Evolutionary conservation across 2,888 invertebrate genomes (phyloP).

Genomic region (Carcina quercana): DNA sequence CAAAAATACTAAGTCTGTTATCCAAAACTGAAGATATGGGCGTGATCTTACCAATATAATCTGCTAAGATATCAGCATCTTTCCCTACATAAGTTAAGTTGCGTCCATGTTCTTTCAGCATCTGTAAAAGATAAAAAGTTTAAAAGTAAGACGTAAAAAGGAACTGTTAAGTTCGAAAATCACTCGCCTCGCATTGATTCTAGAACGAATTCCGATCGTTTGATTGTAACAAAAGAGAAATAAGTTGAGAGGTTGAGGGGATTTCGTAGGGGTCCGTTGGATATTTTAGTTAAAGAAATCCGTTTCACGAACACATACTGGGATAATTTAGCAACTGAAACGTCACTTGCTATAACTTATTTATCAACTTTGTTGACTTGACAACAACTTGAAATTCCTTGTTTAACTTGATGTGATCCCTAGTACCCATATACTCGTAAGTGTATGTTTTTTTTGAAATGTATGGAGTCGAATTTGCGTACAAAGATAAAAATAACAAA

Average conservation of each 20-base stretch:
- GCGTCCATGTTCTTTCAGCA: slow-evolving; percentile 48
- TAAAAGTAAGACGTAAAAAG: background rate
- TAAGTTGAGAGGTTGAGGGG: slow-evolving; percentile 5
- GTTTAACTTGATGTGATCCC: too few species aligned
- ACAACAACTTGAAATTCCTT: too few species aligned
- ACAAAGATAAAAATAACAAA: too few species aligned
- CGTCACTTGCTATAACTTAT: too few species aligned
- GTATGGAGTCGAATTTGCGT: too few species aligned
- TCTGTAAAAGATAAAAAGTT: slow-evolving; percentile 32
- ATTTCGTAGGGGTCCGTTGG: slow-evolving; percentile 3
- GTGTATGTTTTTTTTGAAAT: too few species aligned
- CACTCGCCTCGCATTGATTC: slow-evolving; percentile 6
- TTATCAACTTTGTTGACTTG: too few species aligned
- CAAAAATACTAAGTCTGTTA: slow-evolving; percentile 61
- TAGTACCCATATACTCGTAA: too few species aligned
- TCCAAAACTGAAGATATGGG: slow-evolving; percentile 69
- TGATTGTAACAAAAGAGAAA: slow-evolving; percentile 7
- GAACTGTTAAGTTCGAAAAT: slow-evolving; percentile 1
- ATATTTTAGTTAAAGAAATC: too few species aligned
- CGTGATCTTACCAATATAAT: slow-evolving; percentile 61
- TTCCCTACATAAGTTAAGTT: slow-evolving; percentile 50
- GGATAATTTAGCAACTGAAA: too few species aligned
- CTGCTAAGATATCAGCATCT: slow-evolving; percentile 65
- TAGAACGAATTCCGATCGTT: slow-evolving; percentile 2
- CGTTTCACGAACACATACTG: too few species aligned